Evolutionary conservation across 2,113 vertebrate species (phyloP), one percentile per base, ranked within the genome.

Genomic region (Cercocebus atys): DNA sequence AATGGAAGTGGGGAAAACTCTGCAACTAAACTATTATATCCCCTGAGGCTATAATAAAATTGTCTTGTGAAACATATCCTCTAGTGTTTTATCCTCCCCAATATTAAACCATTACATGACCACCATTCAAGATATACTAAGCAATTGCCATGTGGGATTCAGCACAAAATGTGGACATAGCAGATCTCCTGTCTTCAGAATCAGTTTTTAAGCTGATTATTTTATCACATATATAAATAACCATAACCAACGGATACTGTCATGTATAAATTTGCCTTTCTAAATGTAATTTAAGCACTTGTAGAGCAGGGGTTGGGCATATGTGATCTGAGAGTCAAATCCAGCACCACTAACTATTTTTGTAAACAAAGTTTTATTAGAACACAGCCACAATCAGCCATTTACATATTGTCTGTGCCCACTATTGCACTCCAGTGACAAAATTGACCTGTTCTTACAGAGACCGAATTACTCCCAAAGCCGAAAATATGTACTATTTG

Each of bases 71-170:
- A 95, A 92, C 87, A 66, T 22, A 59, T 88, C 40, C 11, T 81
- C 18, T 38, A 68, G 64, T 61, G 50, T 90, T 97, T 96, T 96
- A 94, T 96, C 40, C 88, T 95, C 13, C 27, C 22, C 27, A 8
- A 23, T 57, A 61, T 47, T 95, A 90, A 91, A 45, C 32, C 72
- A 75, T 84, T 93, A 85, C 93, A 50, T 95, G 55, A 8, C 14
- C 47, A 16, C 23, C 81, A 30, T 93, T 97, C 45, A 90, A 61
- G 79, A 90, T 47, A 66, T 27, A 47, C 22, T 78, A 81, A 93
- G n/a, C 61, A 91, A 86, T 35, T 94, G 38, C 45, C 87, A 70
- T 20, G 17, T 66, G 66, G 78, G 45, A 90, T 50, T 96, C 61
- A 88, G 52, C n/a, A 92, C 35, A 75, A 89, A 88, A 66, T 82